Percentiles rank a stretch among this genome's conserved stretches.
Evolutionary conservation across 2,888 invertebrate genomes (phyloP).

Genomic region (Germaria angustata): DNA sequence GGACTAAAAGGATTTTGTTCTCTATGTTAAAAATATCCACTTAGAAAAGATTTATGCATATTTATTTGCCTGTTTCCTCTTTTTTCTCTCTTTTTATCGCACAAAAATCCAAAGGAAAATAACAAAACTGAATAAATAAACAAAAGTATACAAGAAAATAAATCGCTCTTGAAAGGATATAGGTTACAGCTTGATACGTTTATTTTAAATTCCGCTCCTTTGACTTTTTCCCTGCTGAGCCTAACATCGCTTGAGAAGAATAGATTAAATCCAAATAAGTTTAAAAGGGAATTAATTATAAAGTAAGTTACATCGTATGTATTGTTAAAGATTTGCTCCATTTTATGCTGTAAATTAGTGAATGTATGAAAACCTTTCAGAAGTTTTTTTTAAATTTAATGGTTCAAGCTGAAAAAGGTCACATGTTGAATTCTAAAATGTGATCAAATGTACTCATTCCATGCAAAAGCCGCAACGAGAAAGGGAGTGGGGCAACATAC

Average conservation of each 20-base stretch:
- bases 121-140: slow-evolving; percentile 29
- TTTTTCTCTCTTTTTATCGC: not conserved
- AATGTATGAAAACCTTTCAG: too few relatives aligned
- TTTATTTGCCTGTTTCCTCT: not conserved
- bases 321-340: too few relatives aligned
- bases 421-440: too few relatives aligned
- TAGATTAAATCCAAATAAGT: slow-evolving; percentile 6
- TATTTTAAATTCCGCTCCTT: not conserved
- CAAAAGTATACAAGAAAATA: slow-evolving; percentile 9
- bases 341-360: too few relatives aligned
- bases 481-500: too few relatives aligned
- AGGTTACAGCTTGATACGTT: slow-evolving; percentile 16
- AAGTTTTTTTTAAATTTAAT: too few relatives aligned
- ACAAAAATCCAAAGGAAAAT: not conserved
- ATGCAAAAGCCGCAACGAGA: too few relatives aligned
- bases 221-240: not conserved
- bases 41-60: slow-evolving; percentile 63
- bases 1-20: slow-evolving; percentile 57
- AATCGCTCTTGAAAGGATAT: slow-evolving; percentile 15
- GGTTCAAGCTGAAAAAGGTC: too few relatives aligned
- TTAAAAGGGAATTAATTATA: not conserved
- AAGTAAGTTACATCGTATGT: not conserved
- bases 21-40: slow-evolving; percentile 52
- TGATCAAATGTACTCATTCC: too few relatives aligned
- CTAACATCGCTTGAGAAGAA: not conserved